Evolutionary conservation across 2,113 vertebrate genomes (phyloP).

Genomic region (Bufo bufo): DNA sequence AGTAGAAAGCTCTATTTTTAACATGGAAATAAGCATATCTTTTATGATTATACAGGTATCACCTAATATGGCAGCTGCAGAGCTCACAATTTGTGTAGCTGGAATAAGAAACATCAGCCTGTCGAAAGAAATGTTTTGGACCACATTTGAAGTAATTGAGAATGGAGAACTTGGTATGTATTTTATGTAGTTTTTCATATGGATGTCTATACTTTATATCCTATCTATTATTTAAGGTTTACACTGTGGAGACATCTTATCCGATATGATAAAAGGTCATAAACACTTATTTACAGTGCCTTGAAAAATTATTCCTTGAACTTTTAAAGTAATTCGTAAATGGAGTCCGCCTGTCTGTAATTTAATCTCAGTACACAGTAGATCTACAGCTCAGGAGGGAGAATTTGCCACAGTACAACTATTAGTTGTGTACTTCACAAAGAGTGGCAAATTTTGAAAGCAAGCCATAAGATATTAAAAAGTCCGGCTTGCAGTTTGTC

Average conservation of each 20-base stretch:
- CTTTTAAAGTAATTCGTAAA: too few species aligned
- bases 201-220: background rate
- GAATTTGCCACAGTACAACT: too few species aligned
- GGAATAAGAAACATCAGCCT: conserved; percentile 80
- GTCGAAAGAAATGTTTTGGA: conserved; percentile 79
- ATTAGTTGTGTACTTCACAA: too few species aligned
- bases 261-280: too few species aligned
- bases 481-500: too few species aligned
- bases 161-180: conserved; percentile 92
- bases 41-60: conserved; percentile 75
- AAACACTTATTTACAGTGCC: too few species aligned
- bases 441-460: too few species aligned
- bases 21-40: background rate
- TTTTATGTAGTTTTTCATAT: background rate
- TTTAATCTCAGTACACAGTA: too few species aligned
- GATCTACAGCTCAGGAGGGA: too few species aligned
- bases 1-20: background rate
- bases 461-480: too few species aligned
- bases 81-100: conserved; percentile 82
- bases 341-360: too few species aligned
- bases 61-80: conserved; percentile 84
- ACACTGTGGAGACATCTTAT: background rate
- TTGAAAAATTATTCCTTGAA: too few species aligned
- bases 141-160: conserved; percentile 92
- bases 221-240: background rate